phyloP scores from a whole-genome alignment of 2,113 vertebrate species.

The Turdus rufiventris region DNA sequence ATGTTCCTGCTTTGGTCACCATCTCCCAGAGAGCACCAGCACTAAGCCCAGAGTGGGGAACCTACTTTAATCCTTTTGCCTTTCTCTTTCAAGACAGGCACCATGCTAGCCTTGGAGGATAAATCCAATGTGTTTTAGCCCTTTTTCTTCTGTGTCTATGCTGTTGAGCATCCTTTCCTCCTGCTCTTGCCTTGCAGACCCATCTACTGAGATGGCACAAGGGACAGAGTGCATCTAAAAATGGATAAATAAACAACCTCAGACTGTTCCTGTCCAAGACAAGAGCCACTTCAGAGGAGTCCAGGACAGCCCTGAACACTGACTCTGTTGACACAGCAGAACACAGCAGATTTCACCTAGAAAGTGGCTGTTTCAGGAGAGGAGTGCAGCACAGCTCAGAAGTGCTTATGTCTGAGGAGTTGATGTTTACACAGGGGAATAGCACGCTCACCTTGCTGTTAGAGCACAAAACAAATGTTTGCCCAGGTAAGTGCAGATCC shows the following conservation, averaged over 20 bases:
- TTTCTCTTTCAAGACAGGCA: background rate
- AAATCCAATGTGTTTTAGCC: background rate
- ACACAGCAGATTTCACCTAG: background rate
- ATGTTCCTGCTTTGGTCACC: background rate
- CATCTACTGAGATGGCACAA: background rate
- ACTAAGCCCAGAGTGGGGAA: background rate
- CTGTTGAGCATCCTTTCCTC: background rate
- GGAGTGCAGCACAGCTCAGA: background rate
- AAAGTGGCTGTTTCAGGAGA: background rate
- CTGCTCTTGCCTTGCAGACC: background rate
- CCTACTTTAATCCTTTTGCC: background rate
- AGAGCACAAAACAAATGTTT: slow-evolving; percentile 46
- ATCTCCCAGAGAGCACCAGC: background rate
- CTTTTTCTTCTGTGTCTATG: background rate
- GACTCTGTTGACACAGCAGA: background rate
- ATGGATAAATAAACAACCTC: background rate
- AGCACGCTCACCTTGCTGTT: background rate
- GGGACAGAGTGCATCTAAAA: background rate
- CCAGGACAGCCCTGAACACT: background rate
- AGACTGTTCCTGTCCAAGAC: background rate
- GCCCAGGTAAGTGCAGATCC: background rate
- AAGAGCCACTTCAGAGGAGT: background rate
- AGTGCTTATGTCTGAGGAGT: background rate
- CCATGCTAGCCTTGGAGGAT: background rate
- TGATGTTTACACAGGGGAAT: slow-evolving; percentile 23